A percentile compares a stretch with the other conserved stretches of the same genome.
Conservation (phyloP, 2,797 vertebrate species). For the Apogon hyalosoma region DNA sequence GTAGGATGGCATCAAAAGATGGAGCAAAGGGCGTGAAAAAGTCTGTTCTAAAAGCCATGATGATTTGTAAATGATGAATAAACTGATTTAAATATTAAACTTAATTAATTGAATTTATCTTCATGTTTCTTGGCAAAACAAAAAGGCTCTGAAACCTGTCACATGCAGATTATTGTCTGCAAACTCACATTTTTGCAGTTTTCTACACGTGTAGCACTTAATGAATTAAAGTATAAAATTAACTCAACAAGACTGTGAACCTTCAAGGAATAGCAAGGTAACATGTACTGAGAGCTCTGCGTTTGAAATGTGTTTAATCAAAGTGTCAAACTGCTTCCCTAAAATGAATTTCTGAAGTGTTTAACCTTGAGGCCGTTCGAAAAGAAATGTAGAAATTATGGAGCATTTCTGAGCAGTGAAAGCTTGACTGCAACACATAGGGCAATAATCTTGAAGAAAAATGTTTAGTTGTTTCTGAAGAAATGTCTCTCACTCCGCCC, state of each 20-base stretch:
- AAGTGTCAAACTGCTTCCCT: background rate
- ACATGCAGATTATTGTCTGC: background rate
- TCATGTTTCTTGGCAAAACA: no score
- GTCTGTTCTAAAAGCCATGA: constrained; percentile 14
- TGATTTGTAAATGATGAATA: constrained; percentile 21
- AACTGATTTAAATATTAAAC: background rate
- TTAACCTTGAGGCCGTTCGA: constrained; percentile 33
- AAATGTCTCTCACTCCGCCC: background rate
- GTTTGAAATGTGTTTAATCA: constrained; percentile 39
- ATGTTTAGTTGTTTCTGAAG: background rate
- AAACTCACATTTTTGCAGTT: background rate
- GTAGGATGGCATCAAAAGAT: constrained; percentile 31
- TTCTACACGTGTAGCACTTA: background rate
- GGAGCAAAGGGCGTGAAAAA: constrained; percentile 2
- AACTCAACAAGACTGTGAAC: background rate
- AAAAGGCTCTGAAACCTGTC: no score
- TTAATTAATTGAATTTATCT: no score
- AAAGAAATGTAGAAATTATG: background rate
- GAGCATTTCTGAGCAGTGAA: background rate
- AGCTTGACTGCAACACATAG: background rate
- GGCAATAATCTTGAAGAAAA: constrained; percentile 1
- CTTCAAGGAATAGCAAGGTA: background rate
- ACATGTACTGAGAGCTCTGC: constrained; percentile 1
- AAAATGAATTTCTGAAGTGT: constrained; percentile 26
- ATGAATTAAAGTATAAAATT: background rate